Conservation (phyloP, 2,113 vertebrate genomes). For the Vombatus ursinus region DNA sequence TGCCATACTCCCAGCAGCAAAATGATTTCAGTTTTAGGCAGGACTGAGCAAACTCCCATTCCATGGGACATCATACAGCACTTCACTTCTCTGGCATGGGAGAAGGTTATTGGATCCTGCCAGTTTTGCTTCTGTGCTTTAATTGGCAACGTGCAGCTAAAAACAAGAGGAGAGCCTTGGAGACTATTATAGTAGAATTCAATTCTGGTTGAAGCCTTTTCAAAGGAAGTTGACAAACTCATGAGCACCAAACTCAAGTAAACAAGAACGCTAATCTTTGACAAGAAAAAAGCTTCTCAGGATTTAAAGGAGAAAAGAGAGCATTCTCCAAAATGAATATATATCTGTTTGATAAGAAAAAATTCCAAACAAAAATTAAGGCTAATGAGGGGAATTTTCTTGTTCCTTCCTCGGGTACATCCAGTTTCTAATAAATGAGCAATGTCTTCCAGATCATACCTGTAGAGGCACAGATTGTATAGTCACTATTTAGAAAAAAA, state of each 20-base stretch:
- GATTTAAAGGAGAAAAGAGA: constrained; percentile 23
- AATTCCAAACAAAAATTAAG: background rate
- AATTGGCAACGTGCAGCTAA: background rate
- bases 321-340: background rate
- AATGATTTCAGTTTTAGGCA: constrained; percentile 60
- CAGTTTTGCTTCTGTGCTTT: constrained; percentile 25
- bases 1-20: constrained; percentile 37
- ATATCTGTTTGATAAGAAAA: background rate
- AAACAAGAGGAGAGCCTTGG: background rate
- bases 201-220: background rate
- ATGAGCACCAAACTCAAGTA: background rate
- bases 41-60: constrained; percentile 61
- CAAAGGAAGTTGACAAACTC: background rate
- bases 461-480: constrained; percentile 57
- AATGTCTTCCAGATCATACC: constrained; percentile 72
- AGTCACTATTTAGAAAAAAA: constrained; percentile 17
- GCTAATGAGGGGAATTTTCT: constrained; percentile 73
- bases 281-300: background rate
- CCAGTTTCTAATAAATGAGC: constrained; percentile 47
- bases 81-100: constrained; percentile 15
- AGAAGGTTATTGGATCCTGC: background rate
- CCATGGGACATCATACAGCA: constrained; percentile 43
- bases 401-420: constrained; percentile 74
- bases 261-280: background rate
- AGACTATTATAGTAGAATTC: background rate